Base-by-base conservation (phyloP, 2,113 vertebrate genomes). In the Sarotherodon lohbergeri region DNA sequence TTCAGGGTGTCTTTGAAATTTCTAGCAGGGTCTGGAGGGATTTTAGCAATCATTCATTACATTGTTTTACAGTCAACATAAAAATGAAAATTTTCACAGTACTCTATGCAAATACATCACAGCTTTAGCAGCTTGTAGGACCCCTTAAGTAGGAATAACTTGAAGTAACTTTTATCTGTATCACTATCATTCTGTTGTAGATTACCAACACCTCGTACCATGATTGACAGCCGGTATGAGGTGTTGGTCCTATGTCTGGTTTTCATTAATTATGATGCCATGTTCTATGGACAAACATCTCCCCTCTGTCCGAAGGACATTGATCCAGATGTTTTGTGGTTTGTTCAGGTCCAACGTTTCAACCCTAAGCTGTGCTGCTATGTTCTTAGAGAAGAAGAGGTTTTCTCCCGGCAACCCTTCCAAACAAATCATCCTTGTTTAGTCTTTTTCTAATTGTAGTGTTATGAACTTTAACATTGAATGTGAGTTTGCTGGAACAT, bases 341-440 rank as follows among this genome's bases (percentile, higher is more conserved):
- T 71, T 41, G 36, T 43, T 71, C 2, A 0, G 63, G 29, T 24
- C n/a, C n/a, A 41, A 41, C 4, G 0, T 71, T 71, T 41, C n/a
- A 43, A 71, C 12, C 36, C 6, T 24, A 71, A 71, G 36, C 63
- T 24, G n/a, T 71, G 63, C 63, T 43, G 63, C 63, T 39, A 41
- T 9, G 36, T 68, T 68, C 63, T 41, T 68, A 14, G 19, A 22
- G 36, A 68, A 66, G 61, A n/a, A 0, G 19, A 68, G 63, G 36
- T 22, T 68, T 68, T 68, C 11, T 41, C 34, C 19, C 41, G 36
- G 6, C 19, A 68, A 24, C 66, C 39, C 13, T 27, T 73, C 39
- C 14, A 71, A 71, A 43, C n/a, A 71, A 71, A n/a, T 24, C 5
- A 71, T 71, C 36, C 36, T 24, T 71, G 66, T 68, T 41, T 24